These are phyloP conservation scores for Amazona vittata DNA, from an alignment of 2,113 vertebrate species.

Conservation along the genomic window DNA sequence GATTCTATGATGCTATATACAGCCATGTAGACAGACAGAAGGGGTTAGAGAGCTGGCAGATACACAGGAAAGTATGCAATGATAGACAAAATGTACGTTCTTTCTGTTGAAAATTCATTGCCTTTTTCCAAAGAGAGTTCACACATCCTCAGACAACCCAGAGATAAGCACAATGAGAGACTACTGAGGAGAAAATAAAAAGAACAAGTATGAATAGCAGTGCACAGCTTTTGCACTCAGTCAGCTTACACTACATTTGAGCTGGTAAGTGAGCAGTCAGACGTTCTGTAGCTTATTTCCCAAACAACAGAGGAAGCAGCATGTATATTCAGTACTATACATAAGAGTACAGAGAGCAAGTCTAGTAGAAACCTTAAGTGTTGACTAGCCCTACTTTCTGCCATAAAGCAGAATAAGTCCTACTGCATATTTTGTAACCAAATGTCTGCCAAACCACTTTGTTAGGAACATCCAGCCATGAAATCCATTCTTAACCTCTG, in stretches of 20 bases:
- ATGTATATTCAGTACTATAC: background rate
- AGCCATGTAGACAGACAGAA: background rate
- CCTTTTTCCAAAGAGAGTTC: background rate
- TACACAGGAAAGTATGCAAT: background rate
- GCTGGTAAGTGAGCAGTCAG: slow-evolving; percentile 27
- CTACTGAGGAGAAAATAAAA: slow-evolving; percentile 2
- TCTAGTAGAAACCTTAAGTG: background rate
- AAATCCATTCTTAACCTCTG: background rate
- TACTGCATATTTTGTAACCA: background rate
- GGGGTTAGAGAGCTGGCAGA: background rate
- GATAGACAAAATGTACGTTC: background rate
- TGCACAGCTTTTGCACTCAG: background rate
- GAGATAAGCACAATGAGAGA: slow-evolving; percentile 3
- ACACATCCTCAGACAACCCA: slow-evolving; percentile 23
- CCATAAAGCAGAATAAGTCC: background rate
- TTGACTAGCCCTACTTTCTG: background rate
- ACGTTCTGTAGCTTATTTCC: background rate
- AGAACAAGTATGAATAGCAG: slow-evolving; percentile 17
- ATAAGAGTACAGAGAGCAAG: background rate
- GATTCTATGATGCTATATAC: background rate
- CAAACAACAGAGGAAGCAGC: background rate
- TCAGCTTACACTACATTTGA: background rate
- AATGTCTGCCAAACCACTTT: background rate
- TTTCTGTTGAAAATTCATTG: background rate
- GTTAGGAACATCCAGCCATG: background rate